These are phyloP conservation scores for Troglohyphantes excavatus DNA, from an alignment of 2,888 invertebrate species.

Conservation along the genomic window DNA sequence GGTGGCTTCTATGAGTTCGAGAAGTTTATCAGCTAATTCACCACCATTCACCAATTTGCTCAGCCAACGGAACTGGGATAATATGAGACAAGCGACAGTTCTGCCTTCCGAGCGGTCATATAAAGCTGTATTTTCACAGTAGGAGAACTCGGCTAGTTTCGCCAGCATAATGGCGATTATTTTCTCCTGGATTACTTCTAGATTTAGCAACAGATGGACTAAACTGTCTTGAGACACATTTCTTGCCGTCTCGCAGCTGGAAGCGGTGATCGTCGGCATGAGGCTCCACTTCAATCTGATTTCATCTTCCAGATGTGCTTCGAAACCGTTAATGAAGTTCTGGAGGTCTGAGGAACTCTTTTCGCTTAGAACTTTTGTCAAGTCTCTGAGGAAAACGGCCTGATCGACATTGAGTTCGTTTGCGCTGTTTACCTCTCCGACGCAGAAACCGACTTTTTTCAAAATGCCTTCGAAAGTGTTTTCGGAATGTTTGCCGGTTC, in stretches of 20 bases:
- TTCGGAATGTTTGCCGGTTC: background rate
- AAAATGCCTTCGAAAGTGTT: conserved; percentile 46
- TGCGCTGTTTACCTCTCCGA: conserved; percentile 52
- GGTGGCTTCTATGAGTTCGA: conserved; percentile 70
- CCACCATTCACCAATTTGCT: conserved; percentile 58
- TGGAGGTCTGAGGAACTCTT: background rate
- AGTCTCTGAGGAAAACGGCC: conserved; percentile 62
- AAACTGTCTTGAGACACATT: conserved; percentile 73
- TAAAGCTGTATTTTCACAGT: conserved; percentile 61
- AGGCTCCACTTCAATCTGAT: conserved; percentile 72
- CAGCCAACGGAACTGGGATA: conserved; percentile 76
- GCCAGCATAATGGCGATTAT: conserved; percentile 43
- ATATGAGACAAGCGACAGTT: conserved; percentile 69
- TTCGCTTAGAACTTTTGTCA: conserved; percentile 43
- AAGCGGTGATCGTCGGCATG: conserved; percentile 65
- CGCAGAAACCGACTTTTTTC: conserved; percentile 40
- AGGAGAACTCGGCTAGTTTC: conserved; percentile 69
- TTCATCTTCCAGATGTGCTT: conserved; percentile 65
- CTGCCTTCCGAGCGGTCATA: conserved; percentile 66
- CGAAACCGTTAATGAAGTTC: conserved; percentile 49
- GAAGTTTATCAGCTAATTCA: conserved; percentile 55
- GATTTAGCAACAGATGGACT: conserved; percentile 55
- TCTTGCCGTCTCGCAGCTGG: conserved; percentile 66
- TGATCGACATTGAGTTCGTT: conserved; percentile 72
- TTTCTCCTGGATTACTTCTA: conserved; percentile 71